Conservation (phyloP, 2,888 invertebrate species). For the Andrena trimmerana region DNA sequence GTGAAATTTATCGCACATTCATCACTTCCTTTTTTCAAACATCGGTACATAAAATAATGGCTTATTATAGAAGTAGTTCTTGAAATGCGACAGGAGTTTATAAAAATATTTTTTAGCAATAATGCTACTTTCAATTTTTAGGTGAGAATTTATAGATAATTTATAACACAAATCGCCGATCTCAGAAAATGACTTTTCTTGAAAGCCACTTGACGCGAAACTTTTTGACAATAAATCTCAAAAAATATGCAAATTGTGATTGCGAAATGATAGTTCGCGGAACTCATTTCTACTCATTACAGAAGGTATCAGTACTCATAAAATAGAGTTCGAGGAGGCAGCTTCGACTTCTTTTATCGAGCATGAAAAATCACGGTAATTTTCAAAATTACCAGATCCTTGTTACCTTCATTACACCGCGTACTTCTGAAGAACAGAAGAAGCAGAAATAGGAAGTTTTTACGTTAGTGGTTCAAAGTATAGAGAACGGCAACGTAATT, state of each 20-base stretch:
- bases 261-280: constrained; percentile 45
- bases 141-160: too few relatives aligned
- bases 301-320: constrained; percentile 41
- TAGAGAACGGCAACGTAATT: not conserved
- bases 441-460: constrained; percentile 38
- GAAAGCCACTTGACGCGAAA: not conserved
- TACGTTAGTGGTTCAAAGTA: too few relatives aligned
- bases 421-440: constrained; percentile 12
- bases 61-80: too few relatives aligned
- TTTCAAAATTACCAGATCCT: constrained; percentile 49
- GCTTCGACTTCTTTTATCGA: not conserved
- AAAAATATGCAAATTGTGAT: not conserved
- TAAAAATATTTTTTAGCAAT: too few relatives aligned
- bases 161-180: too few relatives aligned
- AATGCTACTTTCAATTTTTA: too few relatives aligned
- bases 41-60: too few relatives aligned
- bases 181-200: too few relatives aligned
- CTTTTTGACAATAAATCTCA: not conserved
- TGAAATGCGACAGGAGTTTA: too few relatives aligned
- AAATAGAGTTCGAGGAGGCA: constrained; percentile 27
- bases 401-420: constrained; percentile 50
- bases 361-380: constrained; percentile 48
- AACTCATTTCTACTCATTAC: constrained; percentile 29
- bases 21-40: too few relatives aligned
- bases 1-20: too few relatives aligned